phyloP scores from a whole-genome alignment of 2,888 invertebrate species.

The Cetonia aurata region DNA sequence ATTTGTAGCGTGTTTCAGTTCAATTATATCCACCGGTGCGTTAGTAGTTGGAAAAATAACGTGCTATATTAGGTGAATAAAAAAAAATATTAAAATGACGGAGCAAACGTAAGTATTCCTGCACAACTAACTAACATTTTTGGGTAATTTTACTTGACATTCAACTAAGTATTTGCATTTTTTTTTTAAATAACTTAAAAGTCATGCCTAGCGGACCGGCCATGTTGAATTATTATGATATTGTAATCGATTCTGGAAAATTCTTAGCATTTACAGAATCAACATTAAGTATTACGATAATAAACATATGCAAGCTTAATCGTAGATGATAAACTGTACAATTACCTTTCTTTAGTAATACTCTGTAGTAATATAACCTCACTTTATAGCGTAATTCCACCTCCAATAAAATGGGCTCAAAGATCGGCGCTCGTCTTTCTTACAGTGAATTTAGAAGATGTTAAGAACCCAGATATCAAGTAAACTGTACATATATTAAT shows the following conservation, averaged over 20 bases:
- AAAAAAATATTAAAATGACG: conserved; percentile 53
- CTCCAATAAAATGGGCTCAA: conserved; percentile 95
- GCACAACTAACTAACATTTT: conserved; percentile 1
- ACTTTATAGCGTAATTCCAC: conserved; percentile 74
- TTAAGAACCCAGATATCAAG: conserved; percentile 86
- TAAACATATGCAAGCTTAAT: neutral
- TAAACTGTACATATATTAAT: conserved; percentile 57
- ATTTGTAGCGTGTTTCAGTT: conserved; percentile 31
- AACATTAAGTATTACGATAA: neutral
- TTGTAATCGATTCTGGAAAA: conserved; percentile 60
- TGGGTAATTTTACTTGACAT: conserved; percentile 1
- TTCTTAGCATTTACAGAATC: conserved; percentile 48
- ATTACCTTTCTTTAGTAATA: neutral
- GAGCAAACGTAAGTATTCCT: conserved; percentile 58
- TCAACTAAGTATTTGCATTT: conserved; percentile 8
- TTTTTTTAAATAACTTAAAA: conserved; percentile 15
- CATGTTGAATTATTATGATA: conserved; percentile 57
- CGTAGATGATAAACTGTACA: neutral
- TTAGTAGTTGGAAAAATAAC: conserved; percentile 11
- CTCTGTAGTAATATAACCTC: conserved; percentile 49
- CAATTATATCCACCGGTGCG: conserved; percentile 45
- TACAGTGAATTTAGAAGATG: conserved; percentile 91
- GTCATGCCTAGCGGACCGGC: conserved; percentile 55
- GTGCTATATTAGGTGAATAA: conserved; percentile 29
- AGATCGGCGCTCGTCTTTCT: conserved; percentile 85